phyloP scores from a whole-genome alignment of 2,888 invertebrate species.

The Agriopis marginaria region DNA sequence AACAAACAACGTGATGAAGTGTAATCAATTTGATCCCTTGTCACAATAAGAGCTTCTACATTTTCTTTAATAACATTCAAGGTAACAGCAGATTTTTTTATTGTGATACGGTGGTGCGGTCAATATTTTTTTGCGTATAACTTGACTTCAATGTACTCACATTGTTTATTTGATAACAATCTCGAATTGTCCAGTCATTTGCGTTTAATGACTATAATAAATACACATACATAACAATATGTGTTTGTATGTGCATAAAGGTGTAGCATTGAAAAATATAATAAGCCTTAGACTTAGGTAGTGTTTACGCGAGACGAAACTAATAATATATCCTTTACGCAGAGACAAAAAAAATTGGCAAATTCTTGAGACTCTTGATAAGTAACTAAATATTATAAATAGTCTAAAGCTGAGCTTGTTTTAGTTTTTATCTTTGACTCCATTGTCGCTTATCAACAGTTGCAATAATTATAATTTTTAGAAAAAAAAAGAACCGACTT shows the following conservation, averaged over 20 bases:
- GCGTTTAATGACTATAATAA: conserved; percentile 53
- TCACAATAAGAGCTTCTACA: conserved; percentile 9
- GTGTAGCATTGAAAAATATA: conserved; percentile 23
- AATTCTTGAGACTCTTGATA: neutral
- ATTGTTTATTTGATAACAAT: conserved; percentile 75
- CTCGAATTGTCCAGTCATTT: conserved; percentile 60
- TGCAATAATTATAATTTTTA: no score
- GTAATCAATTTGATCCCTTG: conserved; percentile 1
- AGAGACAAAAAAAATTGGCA: neutral
- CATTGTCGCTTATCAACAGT: neutral
- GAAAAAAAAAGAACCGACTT: no score
- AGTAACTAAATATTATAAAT: neutral
- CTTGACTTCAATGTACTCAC: conserved; percentile 48
- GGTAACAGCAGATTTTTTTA: conserved; percentile 6
- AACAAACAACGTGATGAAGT: conserved; percentile 1
- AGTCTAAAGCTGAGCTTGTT: neutral
- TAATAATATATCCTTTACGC: conserved; percentile 18
- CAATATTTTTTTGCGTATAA: conserved; percentile 20
- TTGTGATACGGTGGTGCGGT: conserved; percentile 10
- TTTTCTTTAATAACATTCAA: conserved; percentile 1
- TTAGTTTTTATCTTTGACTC: neutral
- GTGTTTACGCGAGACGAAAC: conserved; percentile 8
- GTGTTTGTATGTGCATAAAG: conserved; percentile 10
- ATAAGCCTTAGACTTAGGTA: conserved; percentile 8
- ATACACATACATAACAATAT: conserved; percentile 24